Percentiles rank a stretch among this genome's conserved stretches.
Evolutionary conservation across 2,113 vertebrate genomes (phyloP).

Genomic region (Lampris incognitus): DNA sequence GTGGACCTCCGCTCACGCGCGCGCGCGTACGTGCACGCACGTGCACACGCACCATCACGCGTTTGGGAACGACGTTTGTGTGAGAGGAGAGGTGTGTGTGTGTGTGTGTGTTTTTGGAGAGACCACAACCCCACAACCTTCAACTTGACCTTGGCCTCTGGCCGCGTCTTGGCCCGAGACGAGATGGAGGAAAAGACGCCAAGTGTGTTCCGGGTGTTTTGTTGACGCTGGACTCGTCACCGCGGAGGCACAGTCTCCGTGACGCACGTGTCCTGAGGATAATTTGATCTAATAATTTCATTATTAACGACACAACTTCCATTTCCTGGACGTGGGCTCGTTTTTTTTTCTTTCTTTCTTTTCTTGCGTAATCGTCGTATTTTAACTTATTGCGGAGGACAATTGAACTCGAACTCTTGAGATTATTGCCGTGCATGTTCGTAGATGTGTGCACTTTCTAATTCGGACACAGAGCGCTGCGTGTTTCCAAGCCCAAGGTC

Average conservation of each 20-base stretch:
- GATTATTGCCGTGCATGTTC: too few relatives aligned
- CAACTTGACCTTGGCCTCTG: conserved; percentile 99
- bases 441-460: too few relatives aligned
- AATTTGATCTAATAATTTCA: background rate
- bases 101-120: too few relatives aligned
- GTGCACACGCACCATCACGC: too few relatives aligned
- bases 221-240: background rate
- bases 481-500: too few relatives aligned
- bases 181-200: conserved; percentile 11
- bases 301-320: conserved; percentile 10
- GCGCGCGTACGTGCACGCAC: too few relatives aligned
- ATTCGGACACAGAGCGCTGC: too few relatives aligned
- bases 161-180: conserved; percentile 71
- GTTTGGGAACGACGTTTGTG: conserved; percentile 14
- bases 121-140: conserved; percentile 79
- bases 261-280: background rate
- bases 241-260: background rate
- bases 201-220: conserved; percentile 45
- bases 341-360: background rate
- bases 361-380: too few relatives aligned
- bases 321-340: background rate
- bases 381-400: too few relatives aligned
- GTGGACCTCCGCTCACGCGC: too few relatives aligned
- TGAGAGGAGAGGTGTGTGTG: too few relatives aligned
- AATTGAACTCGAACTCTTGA: too few relatives aligned